phyloP scores from a whole-genome alignment of 2,888 invertebrate species.

The Brenthis hecate region DNA sequence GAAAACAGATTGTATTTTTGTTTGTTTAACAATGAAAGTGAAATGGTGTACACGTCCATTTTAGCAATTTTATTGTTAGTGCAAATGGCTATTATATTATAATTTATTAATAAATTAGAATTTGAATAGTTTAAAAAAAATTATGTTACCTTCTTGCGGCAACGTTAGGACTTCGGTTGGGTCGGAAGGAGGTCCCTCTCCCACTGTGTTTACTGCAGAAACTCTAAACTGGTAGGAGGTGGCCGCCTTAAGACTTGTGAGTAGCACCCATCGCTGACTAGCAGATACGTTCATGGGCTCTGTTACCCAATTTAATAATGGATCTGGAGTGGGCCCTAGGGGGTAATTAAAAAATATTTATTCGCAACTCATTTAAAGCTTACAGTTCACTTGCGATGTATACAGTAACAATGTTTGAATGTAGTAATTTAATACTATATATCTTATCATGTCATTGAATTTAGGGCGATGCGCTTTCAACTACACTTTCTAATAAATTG shows the following conservation, averaged over 20 bases:
- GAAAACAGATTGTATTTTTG: constrained; percentile 55
- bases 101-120: too few relatives aligned
- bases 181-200: constrained; percentile 95
- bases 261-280: constrained; percentile 88
- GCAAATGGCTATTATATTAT: too few relatives aligned
- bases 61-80: not conserved
- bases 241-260: constrained; percentile 95
- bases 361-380: too few relatives aligned
- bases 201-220: constrained; percentile 97
- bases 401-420: too few relatives aligned
- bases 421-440: not conserved
- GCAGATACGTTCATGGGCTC: constrained; percentile 93
- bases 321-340: constrained; percentile 92
- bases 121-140: too few relatives aligned
- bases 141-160: constrained; percentile 94
- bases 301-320: constrained; percentile 93
- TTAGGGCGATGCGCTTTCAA: too few relatives aligned
- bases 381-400: too few relatives aligned
- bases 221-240: constrained; percentile 98
- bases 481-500: too few relatives aligned
- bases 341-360: too few relatives aligned
- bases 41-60: not conserved
- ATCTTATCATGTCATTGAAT: constrained; percentile 84
- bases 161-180: constrained; percentile 94
- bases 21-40: constrained; percentile 9